These are phyloP conservation scores for Margarornis squamiger DNA, from an alignment of 2,797 vertebrate species.

Conservation along the genomic window DNA sequence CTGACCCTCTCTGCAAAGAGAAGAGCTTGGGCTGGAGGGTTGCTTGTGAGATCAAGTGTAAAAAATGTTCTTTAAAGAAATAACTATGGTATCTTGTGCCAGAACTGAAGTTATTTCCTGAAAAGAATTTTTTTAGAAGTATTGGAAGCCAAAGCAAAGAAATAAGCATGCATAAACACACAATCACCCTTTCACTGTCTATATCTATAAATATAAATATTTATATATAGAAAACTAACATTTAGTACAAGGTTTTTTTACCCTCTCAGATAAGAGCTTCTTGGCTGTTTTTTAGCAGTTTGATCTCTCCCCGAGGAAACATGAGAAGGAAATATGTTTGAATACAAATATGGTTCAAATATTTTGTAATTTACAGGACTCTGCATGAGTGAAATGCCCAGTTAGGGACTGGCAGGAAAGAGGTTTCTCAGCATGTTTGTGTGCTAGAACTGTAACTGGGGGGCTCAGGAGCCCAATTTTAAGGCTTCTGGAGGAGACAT, in stretches of 20 bases:
- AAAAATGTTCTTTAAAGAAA: constrained; percentile 37
- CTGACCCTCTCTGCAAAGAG: constrained; percentile 35
- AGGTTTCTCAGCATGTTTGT: background rate
- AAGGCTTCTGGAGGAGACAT: background rate
- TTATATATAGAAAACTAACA: constrained; percentile 44
- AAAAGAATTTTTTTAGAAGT: constrained; percentile 35
- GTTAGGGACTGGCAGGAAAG: background rate
- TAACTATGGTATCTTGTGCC: constrained; percentile 4
- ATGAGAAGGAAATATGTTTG: background rate
- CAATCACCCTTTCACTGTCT: constrained; percentile 61
- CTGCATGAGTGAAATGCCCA: background rate
- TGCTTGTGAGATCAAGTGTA: constrained; percentile 11
- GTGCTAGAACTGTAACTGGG: background rate
- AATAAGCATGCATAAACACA: constrained; percentile 44
- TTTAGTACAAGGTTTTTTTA: constrained; percentile 19
- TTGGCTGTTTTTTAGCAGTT: constrained; percentile 56
- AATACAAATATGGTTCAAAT: background rate
- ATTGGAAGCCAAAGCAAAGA: constrained; percentile 53
- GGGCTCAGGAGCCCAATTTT: background rate
- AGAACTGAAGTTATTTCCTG: constrained; percentile 59
- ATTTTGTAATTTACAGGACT: background rate
- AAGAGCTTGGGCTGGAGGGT: background rate
- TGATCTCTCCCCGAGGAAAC: constrained; percentile 28
- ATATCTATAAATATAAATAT: constrained; percentile 55
- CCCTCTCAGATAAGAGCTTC: constrained; percentile 51